Base-by-base conservation (phyloP, 1,140 invertebrate species). In the Lepidurus couesii region DNA sequence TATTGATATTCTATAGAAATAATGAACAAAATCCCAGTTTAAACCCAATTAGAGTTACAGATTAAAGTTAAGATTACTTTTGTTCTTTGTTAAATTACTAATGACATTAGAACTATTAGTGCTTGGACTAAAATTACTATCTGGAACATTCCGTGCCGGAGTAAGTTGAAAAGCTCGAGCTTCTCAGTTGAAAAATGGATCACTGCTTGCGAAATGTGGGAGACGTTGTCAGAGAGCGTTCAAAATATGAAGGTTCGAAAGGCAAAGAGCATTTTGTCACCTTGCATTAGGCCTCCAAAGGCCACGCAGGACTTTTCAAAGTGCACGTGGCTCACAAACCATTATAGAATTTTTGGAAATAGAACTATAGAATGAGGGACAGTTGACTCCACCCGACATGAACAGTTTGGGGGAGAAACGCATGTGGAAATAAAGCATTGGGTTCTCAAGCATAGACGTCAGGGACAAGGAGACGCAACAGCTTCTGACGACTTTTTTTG, bases 241-340 rank as follows among this genome's bases (percentile, higher is more conserved):
- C 7, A 34, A 13, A 65, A 65, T 21, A 65, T 21, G 53, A 13
- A 65, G 53, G 53, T 65, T 65, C 3, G 16, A 1, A 65, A 65
- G 53, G 53, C 53, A 65, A 65, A 65, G 16, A 21, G 53, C 53
- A 21, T 65, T 65, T 65, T 65, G 53, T 65, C 53, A 21, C 53
- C 53, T 65, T 7, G 9, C 16, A 9, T 65, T 65, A 65, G 53
- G 21, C 53, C 21, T 65, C 21, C 7, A 16, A n/a, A 65, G 53
- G 21, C 16, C 21, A 21, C 16, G 53, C 16, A 65, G 53, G 16
- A 7, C 21, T 65, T 7, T 13, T 7, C 16, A 65, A 65, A 13
- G 53, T 65, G 53, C 53, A 65, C 53, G 9, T 65, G 53, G 8
- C 6, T 21, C 13, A 21, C 53, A 16, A 13, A 65, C 53, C 53